These are phyloP conservation scores for Ploceus nigricollis DNA, from an alignment of 2,113 vertebrate genomes.

Conservation along the genomic window DNA sequence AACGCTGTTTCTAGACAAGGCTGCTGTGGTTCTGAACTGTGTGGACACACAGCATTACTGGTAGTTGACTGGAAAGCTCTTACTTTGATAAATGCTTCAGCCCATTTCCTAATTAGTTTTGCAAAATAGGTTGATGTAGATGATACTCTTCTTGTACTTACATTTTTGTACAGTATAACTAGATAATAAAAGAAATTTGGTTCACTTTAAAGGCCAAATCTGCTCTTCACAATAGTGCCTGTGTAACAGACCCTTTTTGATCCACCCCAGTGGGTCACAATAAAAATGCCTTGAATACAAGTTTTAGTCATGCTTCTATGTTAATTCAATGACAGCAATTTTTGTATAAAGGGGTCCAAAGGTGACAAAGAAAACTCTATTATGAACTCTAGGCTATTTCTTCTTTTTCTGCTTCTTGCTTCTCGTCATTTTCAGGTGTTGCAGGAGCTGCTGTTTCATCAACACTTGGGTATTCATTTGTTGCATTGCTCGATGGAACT, in stretches of 20 bases:
- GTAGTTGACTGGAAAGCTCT: neutral
- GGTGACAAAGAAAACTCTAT: neutral
- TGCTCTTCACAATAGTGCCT: neutral
- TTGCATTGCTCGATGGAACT: neutral
- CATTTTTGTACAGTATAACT: neutral
- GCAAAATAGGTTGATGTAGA: neutral
- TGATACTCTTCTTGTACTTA: neutral
- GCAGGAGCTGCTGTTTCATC: neutral
- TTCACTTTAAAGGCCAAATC: neutral
- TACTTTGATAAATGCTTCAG: neutral
- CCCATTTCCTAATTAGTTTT: neutral
- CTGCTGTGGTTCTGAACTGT: neutral
- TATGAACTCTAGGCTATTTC: slow-evolving; percentile 1
- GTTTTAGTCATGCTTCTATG: neutral
- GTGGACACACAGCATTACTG: neutral
- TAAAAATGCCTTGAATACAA: neutral
- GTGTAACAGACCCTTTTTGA: neutral
- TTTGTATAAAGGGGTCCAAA: neutral
- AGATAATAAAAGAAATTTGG: neutral
- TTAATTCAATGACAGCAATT: neutral
- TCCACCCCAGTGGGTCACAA: neutral
- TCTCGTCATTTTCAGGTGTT: neutral
- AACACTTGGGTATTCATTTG: neutral
- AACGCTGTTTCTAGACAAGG: neutral
- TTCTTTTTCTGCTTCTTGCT: neutral